Evolutionary conservation across 2,797 vertebrate genomes (phyloP).

Genomic region (Anisognathus igniventris): DNA sequence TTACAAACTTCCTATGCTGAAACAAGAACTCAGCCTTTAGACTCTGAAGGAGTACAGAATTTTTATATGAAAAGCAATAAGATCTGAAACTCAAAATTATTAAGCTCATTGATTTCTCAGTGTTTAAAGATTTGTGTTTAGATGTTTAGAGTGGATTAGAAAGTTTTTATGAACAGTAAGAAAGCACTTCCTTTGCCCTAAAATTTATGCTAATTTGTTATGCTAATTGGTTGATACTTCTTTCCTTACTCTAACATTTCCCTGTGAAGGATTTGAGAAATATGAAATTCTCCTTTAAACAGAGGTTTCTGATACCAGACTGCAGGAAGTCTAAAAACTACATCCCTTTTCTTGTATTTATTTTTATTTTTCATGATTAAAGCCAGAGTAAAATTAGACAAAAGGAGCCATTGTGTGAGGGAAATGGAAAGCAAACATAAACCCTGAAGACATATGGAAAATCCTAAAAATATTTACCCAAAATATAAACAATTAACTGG

Average conservation of each 20-base stretch:
- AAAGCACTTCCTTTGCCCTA: background rate
- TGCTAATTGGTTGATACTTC: background rate
- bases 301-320: background rate
- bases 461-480: background rate
- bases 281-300: background rate
- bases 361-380: slow-evolving; percentile 13
- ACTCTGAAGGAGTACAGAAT: background rate
- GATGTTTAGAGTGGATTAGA: background rate
- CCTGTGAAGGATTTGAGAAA: background rate
- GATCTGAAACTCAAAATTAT: background rate
- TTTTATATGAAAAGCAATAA: background rate
- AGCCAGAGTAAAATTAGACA: slow-evolving; percentile 7
- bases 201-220: background rate
- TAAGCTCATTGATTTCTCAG: background rate
- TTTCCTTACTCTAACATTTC: background rate
- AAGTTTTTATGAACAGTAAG: background rate
- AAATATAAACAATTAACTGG: background rate
- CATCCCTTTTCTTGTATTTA: background rate
- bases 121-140: background rate
- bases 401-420: background rate
- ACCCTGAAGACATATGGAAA: background rate
- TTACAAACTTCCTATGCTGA: background rate
- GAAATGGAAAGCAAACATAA: background rate
- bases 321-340: slow-evolving; percentile 3
- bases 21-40: background rate